These are phyloP conservation scores for Cheilosia vernalis DNA, from an alignment of 2,888 invertebrate genomes.

Conservation along the genomic window DNA sequence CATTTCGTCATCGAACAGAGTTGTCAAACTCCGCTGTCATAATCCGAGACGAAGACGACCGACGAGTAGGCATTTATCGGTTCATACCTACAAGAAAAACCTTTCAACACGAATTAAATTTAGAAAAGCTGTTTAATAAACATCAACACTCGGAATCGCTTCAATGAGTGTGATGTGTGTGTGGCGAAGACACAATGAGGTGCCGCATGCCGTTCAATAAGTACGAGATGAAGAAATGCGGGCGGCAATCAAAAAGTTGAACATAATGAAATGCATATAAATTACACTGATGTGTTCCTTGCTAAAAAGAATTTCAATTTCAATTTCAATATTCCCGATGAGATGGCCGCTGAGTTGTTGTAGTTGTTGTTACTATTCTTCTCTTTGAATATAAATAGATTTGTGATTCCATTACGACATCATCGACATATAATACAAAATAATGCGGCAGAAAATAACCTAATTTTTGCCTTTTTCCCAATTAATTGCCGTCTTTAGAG, in stretches of 20 bases:
- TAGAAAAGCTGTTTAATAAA: constrained; percentile 18
- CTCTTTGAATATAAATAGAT: constrained; percentile 64
- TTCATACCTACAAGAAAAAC: no score
- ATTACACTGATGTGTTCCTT: constrained; percentile 23
- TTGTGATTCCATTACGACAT: constrained; percentile 67
- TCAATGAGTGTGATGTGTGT: background rate
- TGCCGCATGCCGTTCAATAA: no score
- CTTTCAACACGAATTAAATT: constrained; percentile 1
- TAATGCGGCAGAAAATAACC: constrained; percentile 68
- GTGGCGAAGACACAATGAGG: background rate
- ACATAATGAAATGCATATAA: constrained; percentile 10
- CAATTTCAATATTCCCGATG: constrained; percentile 50
- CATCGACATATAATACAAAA: constrained; percentile 62
- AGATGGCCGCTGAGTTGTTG: constrained; percentile 16
- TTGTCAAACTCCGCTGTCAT: background rate
- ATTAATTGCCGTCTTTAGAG: constrained; percentile 53
- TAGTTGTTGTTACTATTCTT: constrained; percentile 16
- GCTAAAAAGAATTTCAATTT: constrained; percentile 19
- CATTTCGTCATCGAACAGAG: constrained; percentile 42
- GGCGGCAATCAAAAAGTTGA: constrained; percentile 13
- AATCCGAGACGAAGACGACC: background rate
- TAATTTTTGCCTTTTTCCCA: constrained; percentile 45
- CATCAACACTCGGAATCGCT: background rate
- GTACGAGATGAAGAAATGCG: constrained; percentile 3
- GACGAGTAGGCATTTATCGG: background rate